These are phyloP conservation scores for Siphonodentalium dalli DNA, from an alignment of 2,888 invertebrate genomes.

Conservation along the genomic window DNA sequence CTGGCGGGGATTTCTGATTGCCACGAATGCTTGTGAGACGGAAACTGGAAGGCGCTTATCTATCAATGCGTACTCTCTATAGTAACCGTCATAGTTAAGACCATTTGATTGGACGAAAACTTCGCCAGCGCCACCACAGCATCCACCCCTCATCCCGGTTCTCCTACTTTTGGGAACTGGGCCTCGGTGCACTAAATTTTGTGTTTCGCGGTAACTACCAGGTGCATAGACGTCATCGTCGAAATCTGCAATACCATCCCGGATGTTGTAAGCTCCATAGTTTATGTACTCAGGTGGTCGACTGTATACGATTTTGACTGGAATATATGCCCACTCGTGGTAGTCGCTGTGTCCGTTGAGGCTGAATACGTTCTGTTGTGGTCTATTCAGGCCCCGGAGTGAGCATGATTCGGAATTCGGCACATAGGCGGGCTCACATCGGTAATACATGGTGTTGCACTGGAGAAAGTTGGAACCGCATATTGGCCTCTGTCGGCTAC, in stretches of 20 bases:
- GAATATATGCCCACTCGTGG: conserved; percentile 48
- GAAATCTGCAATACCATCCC: conserved; percentile 34
- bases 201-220: conserved; percentile 28
- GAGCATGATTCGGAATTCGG: conserved; percentile 20
- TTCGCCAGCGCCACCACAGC: conserved; percentile 41
- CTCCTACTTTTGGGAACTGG: conserved; percentile 27
- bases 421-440: conserved; percentile 21
- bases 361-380: conserved; percentile 48
- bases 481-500: conserved; percentile 25
- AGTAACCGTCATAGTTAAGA: conserved; percentile 48
- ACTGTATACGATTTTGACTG: conserved; percentile 46
- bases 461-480: conserved; percentile 41
- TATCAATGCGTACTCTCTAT: conserved; percentile 49
- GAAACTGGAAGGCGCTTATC: conserved; percentile 47
- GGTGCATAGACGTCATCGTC: conserved; percentile 44
- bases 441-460: conserved; percentile 21
- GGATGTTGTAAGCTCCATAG: conserved; percentile 42
- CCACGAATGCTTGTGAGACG: conserved; percentile 46
- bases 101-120: conserved; percentile 47
- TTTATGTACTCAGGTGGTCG: conserved; percentile 41
- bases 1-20: conserved; percentile 41
- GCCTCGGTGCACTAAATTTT: conserved; percentile 28
- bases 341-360: conserved; percentile 46
- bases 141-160: too few species aligned
- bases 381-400: conserved; percentile 25